Percentiles rank a stretch among this genome's conserved stretches.
Conservation (phyloP, 2,797 vertebrate genomes). For the Austrolebias charrua region DNA sequence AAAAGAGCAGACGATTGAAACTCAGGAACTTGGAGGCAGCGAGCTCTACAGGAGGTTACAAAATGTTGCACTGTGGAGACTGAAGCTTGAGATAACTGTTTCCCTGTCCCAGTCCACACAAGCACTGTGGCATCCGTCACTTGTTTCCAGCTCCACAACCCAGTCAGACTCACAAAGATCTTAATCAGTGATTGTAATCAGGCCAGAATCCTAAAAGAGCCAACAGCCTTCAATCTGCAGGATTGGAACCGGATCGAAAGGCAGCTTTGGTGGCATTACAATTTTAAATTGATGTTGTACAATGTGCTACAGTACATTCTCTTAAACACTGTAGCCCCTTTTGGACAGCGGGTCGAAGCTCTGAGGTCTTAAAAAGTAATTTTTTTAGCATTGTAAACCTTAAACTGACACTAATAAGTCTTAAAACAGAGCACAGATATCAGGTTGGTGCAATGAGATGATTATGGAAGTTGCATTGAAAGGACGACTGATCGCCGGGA, state of each 20-base stretch:
- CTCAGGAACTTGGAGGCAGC: constrained; percentile 92
- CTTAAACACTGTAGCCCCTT: constrained; percentile 75
- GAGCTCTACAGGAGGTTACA: constrained; percentile 75
- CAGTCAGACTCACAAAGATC: constrained; percentile 89
- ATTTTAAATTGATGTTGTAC: constrained; percentile 89
- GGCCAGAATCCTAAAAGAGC: constrained; percentile 93
- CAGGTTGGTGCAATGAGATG: constrained; percentile 68
- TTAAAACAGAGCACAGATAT: constrained; percentile 74
- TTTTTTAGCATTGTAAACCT: constrained; percentile 79
- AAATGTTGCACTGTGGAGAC: constrained; percentile 78
- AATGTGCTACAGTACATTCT: constrained; percentile 75
- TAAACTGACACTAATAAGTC: constrained; percentile 83
- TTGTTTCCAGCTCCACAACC: constrained; percentile 72
- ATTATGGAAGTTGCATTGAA: constrained; percentile 77
- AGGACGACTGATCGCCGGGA: constrained; percentile 45
- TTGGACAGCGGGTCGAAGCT: constrained; percentile 75
- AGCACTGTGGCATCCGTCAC: constrained; percentile 78
- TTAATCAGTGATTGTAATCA: constrained; percentile 95
- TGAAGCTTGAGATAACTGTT: constrained; percentile 74
- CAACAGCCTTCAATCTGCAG: constrained; percentile 89
- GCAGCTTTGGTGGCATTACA: constrained; percentile 92
- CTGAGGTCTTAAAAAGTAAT: constrained; percentile 72
- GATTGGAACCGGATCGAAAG: constrained; percentile 81
- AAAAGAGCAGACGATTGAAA: constrained; percentile 82
- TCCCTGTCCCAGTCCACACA: constrained; percentile 65